A percentile compares a stretch with the other conserved stretches of the same genome.
Evolutionary conservation across 2,113 vertebrate genomes (phyloP).

Genomic region (Aythya baeri): DNA sequence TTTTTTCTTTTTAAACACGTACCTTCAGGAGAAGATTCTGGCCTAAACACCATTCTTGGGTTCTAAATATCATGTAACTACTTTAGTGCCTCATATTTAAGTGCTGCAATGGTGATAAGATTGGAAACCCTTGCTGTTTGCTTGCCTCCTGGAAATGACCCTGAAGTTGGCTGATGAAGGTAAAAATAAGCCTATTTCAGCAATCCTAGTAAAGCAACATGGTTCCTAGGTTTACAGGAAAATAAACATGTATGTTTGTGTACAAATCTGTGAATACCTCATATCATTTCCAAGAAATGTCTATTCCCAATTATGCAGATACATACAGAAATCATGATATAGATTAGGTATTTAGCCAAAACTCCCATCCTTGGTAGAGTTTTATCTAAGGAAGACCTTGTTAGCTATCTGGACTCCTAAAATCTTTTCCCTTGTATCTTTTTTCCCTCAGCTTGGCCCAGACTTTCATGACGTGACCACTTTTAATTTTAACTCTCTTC

Average conservation of each 20-base stretch:
- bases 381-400: not conserved
- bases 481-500: not conserved
- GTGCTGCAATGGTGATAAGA: not conserved
- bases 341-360: not conserved
- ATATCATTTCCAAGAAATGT: not conserved
- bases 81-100: not conserved
- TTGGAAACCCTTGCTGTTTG: not conserved
- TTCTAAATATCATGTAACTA: not conserved
- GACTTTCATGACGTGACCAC: not conserved
- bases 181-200: not conserved
- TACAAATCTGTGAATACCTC: not conserved
- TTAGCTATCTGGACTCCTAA: not conserved
- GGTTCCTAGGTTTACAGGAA: not conserved
- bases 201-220: not conserved
- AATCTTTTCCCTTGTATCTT: not conserved
- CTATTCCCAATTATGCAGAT: not conserved
- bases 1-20: not conserved
- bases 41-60: not conserved
- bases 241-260: not conserved
- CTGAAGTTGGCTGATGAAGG: not conserved
- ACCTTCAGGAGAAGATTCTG: not conserved
- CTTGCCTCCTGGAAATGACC: not conserved
- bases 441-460: not conserved
- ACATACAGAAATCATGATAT: not conserved
- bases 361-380: not conserved